Conservation (phyloP, 1,140 invertebrate species). For the Zaprionus taronus region DNA sequence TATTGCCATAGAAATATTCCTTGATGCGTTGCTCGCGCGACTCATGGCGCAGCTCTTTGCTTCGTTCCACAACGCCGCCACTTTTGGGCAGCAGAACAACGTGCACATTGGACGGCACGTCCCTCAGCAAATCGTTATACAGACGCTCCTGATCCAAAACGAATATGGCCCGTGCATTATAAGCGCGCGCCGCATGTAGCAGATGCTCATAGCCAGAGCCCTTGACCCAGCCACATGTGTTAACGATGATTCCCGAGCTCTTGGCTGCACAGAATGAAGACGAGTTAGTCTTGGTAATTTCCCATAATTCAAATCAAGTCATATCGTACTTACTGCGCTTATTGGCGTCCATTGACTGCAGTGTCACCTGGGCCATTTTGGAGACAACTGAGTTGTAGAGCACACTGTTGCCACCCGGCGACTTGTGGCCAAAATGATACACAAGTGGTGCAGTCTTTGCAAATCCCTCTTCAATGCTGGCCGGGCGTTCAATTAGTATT, state of each 20-base stretch:
- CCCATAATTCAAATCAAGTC: neutral
- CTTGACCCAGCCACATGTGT: conserved; percentile 99
- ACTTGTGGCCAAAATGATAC: conserved; percentile 97
- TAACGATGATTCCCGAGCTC: conserved; percentile 97
- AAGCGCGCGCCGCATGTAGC: conserved; percentile 94
- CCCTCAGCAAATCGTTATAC: conserved; percentile 96
- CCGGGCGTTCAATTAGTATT: conserved; percentile 94
- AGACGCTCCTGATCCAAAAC: conserved; percentile 98
- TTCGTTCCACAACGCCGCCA: conserved; percentile 96
- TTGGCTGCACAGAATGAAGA: conserved; percentile 86
- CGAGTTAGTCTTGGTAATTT: neutral
- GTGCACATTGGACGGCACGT: conserved; percentile 97
- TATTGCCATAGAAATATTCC: conserved; percentile 97
- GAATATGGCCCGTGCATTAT: conserved; percentile 97
- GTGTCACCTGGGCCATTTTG: conserved; percentile 93
- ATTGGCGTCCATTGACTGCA: conserved; percentile 93
- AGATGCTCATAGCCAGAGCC: conserved; percentile 93
- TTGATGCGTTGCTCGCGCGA: conserved; percentile 92
- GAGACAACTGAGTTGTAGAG: conserved; percentile 95
- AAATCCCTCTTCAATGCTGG: conserved; percentile 96
- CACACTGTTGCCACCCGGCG: conserved; percentile 90
- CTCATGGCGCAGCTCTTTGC: conserved; percentile 89
- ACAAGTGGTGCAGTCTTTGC: conserved; percentile 95
- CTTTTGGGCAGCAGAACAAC: conserved; percentile 98
- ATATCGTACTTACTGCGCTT: conserved; percentile 89